Percentiles rank a stretch among this genome's conserved stretches.
phyloP scores from a whole-genome alignment of 2,797 vertebrate species.

The Gouania willdenowi region DNA sequence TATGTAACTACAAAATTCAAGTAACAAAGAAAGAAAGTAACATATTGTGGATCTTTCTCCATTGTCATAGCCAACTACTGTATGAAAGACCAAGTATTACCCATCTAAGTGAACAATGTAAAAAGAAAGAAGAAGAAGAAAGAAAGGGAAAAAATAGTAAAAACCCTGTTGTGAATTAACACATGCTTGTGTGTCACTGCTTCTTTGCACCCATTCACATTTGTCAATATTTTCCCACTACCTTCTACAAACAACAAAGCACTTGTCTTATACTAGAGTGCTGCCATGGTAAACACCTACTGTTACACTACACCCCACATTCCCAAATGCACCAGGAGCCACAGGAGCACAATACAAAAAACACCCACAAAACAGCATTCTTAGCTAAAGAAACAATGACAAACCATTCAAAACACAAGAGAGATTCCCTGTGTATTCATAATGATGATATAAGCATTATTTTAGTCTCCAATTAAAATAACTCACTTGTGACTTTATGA shows the following conservation, averaged over 20 bases:
- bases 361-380: no score
- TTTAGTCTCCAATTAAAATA: slow-evolving; percentile 17
- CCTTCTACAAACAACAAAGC: slow-evolving; percentile 59
- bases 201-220: slow-evolving; percentile 52
- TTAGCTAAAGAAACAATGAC: slow-evolving; percentile 44
- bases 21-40: slow-evolving; percentile 63
- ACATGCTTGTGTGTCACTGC: slow-evolving; percentile 23
- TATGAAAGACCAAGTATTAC: slow-evolving; percentile 7
- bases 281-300: slow-evolving; percentile 39
- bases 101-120: slow-evolving; percentile 19
- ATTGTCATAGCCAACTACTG: slow-evolving; percentile 12
- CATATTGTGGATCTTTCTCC: slow-evolving; percentile 7
- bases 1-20: slow-evolving; percentile 72
- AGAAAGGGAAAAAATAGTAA: slow-evolving; percentile 16
- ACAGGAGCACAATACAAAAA: slow-evolving; percentile 65
- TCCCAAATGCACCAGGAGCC: slow-evolving; percentile 29
- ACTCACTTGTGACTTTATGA: slow-evolving; percentile 16
- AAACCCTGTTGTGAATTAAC: slow-evolving; percentile 9
- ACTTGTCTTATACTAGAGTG: slow-evolving; percentile 27
- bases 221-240: slow-evolving; percentile 47
- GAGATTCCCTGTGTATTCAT: slow-evolving; percentile 28
- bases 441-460: slow-evolving; percentile 20
- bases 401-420: slow-evolving; percentile 44
- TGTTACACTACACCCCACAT: slow-evolving; percentile 40
- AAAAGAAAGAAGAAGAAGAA: slow-evolving; percentile 24